These are phyloP conservation scores for Megaustenia siamemsis DNA, from an alignment of 2,888 invertebrate species.

Conservation along the genomic window DNA sequence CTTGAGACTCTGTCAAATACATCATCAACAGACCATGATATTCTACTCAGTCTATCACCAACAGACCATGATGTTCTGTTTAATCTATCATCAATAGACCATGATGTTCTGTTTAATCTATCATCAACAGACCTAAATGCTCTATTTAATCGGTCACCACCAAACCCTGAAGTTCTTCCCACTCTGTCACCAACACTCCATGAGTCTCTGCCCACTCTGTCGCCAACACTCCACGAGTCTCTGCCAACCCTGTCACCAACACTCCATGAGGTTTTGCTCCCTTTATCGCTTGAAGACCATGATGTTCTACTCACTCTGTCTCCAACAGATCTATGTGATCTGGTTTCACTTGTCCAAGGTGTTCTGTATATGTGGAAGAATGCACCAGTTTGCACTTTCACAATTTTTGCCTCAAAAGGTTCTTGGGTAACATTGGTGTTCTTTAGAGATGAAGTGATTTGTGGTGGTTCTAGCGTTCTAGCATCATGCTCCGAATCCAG, in stretches of 20 bases:
- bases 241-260: neutral
- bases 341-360: neutral
- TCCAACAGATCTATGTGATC: neutral
- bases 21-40: constrained; percentile 6
- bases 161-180: neutral
- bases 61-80: neutral
- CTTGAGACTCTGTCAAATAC: neutral
- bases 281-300: neutral
- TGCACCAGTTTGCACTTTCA: neutral
- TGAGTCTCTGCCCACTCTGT: neutral
- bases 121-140: neutral
- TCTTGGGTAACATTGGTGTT: too few relatives aligned
- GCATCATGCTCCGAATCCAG: neutral
- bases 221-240: neutral
- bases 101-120: neutral
- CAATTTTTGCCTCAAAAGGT: neutral
- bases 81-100: neutral
- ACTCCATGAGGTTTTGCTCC: too few relatives aligned
- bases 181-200: neutral
- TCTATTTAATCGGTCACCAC: neutral
- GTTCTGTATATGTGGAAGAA: neutral
- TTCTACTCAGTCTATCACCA: neutral
- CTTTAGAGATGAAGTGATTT: neutral
- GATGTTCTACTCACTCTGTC: neutral
- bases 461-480: neutral